These are phyloP conservation scores for Dysmachus trigonus DNA, from an alignment of 2,888 invertebrate species.

Conservation along the genomic window DNA sequence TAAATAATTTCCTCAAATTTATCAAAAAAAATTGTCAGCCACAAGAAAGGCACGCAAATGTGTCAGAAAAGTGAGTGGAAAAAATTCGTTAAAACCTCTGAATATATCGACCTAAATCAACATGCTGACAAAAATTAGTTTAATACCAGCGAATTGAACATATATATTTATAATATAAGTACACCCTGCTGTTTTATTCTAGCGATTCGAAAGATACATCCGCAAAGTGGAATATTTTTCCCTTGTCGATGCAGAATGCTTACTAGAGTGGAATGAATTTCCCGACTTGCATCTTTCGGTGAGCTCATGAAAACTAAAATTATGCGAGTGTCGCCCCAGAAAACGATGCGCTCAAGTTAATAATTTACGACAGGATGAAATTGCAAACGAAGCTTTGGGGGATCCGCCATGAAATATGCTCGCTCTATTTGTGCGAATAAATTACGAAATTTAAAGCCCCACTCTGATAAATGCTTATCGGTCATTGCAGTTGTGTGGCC, in stretches of 20 bases:
- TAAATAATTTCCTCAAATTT: background rate
- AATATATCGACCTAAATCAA: background rate
- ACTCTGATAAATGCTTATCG: slow-evolving; percentile 9
- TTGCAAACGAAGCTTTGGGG: background rate
- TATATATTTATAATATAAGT: background rate
- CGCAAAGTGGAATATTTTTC: background rate
- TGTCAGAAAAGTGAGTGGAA: background rate
- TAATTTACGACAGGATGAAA: slow-evolving; percentile 30
- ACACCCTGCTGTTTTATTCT: background rate
- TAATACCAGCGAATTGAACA: background rate
- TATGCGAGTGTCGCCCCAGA: slow-evolving; percentile 14
- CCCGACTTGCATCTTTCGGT: slow-evolving; percentile 15
- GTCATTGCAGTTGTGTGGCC: background rate
- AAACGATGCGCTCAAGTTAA: background rate
- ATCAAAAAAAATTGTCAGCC: background rate
- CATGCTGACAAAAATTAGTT: background rate
- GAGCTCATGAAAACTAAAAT: slow-evolving; percentile 6
- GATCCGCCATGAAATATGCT: background rate
- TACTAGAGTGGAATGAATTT: background rate
- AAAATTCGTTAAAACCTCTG: background rate
- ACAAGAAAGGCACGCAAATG: background rate
- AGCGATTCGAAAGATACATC: background rate
- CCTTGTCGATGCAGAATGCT: background rate
- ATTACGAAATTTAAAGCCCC: slow-evolving; percentile 5
- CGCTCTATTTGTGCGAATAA: slow-evolving; percentile 9